Evolutionary conservation across 2,113 vertebrate genomes (phyloP).

Genomic region (Peromyscus polionotus): DNA sequence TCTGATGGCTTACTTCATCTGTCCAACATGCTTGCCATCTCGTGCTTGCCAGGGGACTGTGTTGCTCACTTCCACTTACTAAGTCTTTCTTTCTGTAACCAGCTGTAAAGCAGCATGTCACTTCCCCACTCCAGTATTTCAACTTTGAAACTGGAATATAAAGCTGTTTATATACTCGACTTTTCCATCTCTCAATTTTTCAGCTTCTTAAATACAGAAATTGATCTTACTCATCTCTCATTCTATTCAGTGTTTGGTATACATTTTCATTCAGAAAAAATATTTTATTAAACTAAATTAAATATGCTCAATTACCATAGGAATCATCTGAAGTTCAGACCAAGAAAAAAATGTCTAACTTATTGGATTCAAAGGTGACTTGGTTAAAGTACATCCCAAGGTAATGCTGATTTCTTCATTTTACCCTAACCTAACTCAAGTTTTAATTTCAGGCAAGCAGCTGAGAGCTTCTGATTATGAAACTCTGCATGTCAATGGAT

Average conservation of each 20-base stretch:
- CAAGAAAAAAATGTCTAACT: conserved; percentile 53
- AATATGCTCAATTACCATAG: conserved; percentile 36
- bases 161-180: not conserved
- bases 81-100: not conserved
- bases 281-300: conserved; percentile 73
- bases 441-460: conserved; percentile 62
- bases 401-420: conserved; percentile 56
- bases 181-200: conserved; percentile 21
- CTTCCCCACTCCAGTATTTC: not conserved
- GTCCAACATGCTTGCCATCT: not conserved
- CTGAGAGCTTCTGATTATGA: conserved; percentile 69
- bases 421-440: not conserved
- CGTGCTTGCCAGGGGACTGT: not conserved
- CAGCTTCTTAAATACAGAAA: not conserved
- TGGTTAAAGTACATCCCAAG: conserved; percentile 62
- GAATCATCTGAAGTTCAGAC: conserved; percentile 23
- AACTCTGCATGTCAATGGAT: not conserved
- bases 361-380: conserved; percentile 56
- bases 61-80: not conserved
- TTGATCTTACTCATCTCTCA: conserved; percentile 21
- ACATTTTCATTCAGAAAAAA: conserved; percentile 55
- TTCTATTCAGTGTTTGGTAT: conserved; percentile 1
- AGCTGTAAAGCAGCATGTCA: not conserved
- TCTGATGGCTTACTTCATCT: not conserved
- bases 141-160: conserved; percentile 20